Conservation (phyloP, 2,797 vertebrate species). For the Sternarchorhynchus goeldii region DNA sequence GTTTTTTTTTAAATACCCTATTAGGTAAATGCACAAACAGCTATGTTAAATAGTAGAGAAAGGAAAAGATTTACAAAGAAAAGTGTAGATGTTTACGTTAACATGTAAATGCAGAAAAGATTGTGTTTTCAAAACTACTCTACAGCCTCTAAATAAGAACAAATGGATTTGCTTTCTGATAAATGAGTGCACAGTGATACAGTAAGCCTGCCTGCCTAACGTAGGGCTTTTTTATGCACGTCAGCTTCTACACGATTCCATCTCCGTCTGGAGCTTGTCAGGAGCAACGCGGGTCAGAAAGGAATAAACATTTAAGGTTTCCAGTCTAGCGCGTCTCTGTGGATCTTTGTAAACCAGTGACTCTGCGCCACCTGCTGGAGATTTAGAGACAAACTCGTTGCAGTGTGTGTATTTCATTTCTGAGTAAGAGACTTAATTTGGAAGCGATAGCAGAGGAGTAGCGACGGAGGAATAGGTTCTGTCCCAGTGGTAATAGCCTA, state of each 20-base stretch:
- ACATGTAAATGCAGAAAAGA: too few relatives aligned
- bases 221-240: neutral
- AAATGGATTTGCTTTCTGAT: neutral
- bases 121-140: too few relatives aligned
- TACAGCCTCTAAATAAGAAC: neutral
- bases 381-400: constrained; percentile 57
- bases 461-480: too few relatives aligned
- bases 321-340: neutral
- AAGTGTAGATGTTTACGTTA: too few relatives aligned
- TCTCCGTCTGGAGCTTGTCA: neutral
- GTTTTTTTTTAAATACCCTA: too few relatives aligned
- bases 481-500: too few relatives aligned
- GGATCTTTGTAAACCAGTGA: constrained; percentile 59
- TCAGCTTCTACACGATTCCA: constrained; percentile 20
- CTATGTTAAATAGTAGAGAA: too few relatives aligned
- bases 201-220: neutral
- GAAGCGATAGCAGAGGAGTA: neutral
- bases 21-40: too few relatives aligned
- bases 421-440: constrained; percentile 2
- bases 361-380: constrained; percentile 90
- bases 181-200: too few relatives aligned
- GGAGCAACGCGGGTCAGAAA: neutral
- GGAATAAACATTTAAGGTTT: neutral
- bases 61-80: too few relatives aligned
- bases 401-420: neutral